Conservation (phyloP, 2,113 vertebrate genomes). For the Triplophysa dalaica region DNA sequence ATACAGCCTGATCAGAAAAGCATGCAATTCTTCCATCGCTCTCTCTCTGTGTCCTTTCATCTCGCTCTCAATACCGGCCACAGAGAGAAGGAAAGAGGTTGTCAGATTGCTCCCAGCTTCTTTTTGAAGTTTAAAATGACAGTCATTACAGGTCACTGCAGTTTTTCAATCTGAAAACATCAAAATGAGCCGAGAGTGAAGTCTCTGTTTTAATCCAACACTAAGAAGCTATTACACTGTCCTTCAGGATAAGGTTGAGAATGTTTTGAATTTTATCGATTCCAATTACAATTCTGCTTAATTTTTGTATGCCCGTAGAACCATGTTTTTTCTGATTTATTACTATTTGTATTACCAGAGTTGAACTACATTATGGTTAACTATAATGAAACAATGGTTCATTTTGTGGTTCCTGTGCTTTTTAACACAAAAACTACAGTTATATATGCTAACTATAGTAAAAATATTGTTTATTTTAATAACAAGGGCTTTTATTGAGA, state of each 20-base stretch:
- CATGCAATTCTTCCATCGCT: not conserved
- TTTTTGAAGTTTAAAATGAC: slow-evolving; percentile 27
- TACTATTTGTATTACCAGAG: too few relatives aligned
- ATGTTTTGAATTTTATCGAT: too few relatives aligned
- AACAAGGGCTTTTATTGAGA: too few relatives aligned
- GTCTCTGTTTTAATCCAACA: slow-evolving; percentile 3
- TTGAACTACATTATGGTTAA: too few relatives aligned
- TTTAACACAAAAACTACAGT: too few relatives aligned
- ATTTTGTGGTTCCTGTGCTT: too few relatives aligned
- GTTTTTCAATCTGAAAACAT: slow-evolving; percentile 36
- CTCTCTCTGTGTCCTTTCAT: not conserved
- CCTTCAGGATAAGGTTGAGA: not conserved
- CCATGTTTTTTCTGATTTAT: too few relatives aligned
- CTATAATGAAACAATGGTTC: too few relatives aligned
- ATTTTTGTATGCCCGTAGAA: too few relatives aligned
- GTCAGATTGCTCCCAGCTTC: not conserved
- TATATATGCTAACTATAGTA: too few relatives aligned
- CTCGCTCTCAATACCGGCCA: not conserved
- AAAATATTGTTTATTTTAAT: too few relatives aligned
- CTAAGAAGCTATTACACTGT: not conserved
- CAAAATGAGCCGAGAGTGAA: slow-evolving; percentile 22
- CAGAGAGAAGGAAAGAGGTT: not conserved
- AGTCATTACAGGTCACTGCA: slow-evolving; percentile 19
- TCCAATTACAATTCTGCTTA: too few relatives aligned
- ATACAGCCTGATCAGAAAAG: slow-evolving; percentile 18